Base-by-base conservation (phyloP, 2,113 vertebrate species). In the Burhinus bistriatus region DNA sequence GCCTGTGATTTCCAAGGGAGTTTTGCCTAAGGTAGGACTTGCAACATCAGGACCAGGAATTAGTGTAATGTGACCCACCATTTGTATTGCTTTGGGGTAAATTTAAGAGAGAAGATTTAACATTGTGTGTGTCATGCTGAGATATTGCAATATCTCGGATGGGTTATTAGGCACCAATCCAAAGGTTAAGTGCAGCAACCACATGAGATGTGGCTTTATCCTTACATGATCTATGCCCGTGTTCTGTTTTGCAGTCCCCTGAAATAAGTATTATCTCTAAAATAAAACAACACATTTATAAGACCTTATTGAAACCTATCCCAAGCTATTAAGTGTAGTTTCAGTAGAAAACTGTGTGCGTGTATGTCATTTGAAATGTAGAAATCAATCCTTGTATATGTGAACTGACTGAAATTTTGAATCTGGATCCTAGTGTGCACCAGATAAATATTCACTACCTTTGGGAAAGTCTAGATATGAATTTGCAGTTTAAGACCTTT, bases 31-130 rank as follows among this genome's bases (percentile, higher is more conserved):
- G 94, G 95, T 96, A 95, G 68, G 12, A 51, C 64, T 91, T 96
- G 91, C 92, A 97, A 94, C 91, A 95, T 96, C 89, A 91, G 95
- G 95, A 95, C 93, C 81, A 93, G 94, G 94, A 96, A 97, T 97
- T 95, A 96, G 93, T 97, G 95, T 97, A 97, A 96, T 97, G 94
- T 97, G 93, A 95, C 97, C 95, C 96, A 96, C 97, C 96, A 96
- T 97, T 97, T 96, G 96, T 97, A 88, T 97, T 96, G 95, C 96
- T 97, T 96, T 94, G 84, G 97, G 96, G 96, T 95, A 96, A 96
- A 95, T 96, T 92, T 78, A 79, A 95, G 92, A 90, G 92, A 96
- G 93, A 93, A 96, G 91, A 96, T 96, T 94, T 96, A 96, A 93
- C 95, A 96, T 96, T 94, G 86, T 94, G 95, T 87, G 83, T 96